Evolutionary conservation across 2,888 invertebrate genomes (phyloP), one percentile per base, ranked within the genome.

Genomic region (Iselma pallidipennis): DNA sequence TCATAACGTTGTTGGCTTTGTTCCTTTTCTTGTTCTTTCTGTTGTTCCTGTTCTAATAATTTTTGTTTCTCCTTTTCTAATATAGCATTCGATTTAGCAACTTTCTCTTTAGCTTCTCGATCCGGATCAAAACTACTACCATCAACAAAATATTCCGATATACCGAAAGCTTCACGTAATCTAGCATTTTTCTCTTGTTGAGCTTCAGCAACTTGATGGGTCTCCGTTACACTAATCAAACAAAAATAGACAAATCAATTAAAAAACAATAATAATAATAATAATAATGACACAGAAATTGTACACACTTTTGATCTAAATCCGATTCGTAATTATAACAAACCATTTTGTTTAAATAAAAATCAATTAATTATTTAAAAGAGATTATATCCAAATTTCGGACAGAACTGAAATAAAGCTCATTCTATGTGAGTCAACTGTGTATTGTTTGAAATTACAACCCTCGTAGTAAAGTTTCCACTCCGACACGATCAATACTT

Each of bases 151-250:
- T 89, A 91, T 73, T 95, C 92, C 26, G 94, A 92, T 72, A 98
- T 95, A 59, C 97, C 96, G 81, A 98, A 97, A 4, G 97, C 98
- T 80, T 95, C 94, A 57, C 96, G 89, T 64, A 98, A 85, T 59
- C 91, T 89, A 2, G 94, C 94, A 85, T 98, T 98, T 83, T 97
- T 97, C 82, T 95, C 94, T 77, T 94, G 93, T 80, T 96, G 96
- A 23, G 97, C 96, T 81, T 95, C 95, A 1, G 98, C 97, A 68
- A 96, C 89, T 82, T 96, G 95, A 84, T 98, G 98, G 50, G 96
- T 96, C 80, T 96, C 97, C 65, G 93, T 93, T 65, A 95, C 95
- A 83, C 95, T 95, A 84, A 81, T 79, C 56, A 66, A 64, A 45
- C 6, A 54, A 45, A 58, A 57, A 28, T 33, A 48, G 31, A 25